A percentile compares a stretch with the other conserved stretches of the same genome.
Conservation (phyloP, 2,888 invertebrate genomes). For the Smittia aterrima region DNA sequence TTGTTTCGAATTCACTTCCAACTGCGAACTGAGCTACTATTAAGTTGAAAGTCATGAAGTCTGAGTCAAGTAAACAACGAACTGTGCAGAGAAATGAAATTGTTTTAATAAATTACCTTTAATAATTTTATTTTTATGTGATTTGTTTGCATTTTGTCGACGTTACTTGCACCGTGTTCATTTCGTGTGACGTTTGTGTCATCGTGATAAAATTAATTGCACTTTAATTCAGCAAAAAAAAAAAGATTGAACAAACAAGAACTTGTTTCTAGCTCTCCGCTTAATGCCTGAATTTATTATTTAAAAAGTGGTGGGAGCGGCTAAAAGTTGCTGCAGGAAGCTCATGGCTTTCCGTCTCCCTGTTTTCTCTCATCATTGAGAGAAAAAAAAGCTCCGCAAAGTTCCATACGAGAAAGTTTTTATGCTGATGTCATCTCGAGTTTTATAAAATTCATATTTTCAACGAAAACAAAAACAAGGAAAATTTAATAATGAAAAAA, state of each 20-base stretch:
- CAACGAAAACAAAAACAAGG: background rate
- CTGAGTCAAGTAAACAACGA: background rate
- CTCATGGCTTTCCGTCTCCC: slow-evolving; percentile 27
- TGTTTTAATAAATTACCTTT: background rate
- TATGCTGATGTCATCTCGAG: slow-evolving; percentile 27
- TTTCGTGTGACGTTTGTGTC: slow-evolving; percentile 38
- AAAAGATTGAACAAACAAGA: slow-evolving; percentile 21
- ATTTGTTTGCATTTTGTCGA: background rate
- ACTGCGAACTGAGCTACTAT: background rate
- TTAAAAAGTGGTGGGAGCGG: background rate
- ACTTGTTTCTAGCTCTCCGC: background rate
- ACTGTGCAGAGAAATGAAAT: background rate
- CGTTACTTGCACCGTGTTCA: background rate
- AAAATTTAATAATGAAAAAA: slow-evolving; percentile 17
- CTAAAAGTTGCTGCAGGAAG: slow-evolving; percentile 21
- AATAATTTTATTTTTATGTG: background rate
- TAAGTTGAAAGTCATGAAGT: background rate
- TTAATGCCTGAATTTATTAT: background rate
- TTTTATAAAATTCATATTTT: slow-evolving; percentile 35
- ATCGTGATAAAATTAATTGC: slow-evolving; percentile 40
- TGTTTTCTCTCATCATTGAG: background rate
- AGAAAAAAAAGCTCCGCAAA: slow-evolving; percentile 22
- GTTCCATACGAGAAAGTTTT: slow-evolving; percentile 33
- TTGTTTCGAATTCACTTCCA: background rate
- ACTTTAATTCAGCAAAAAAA: slow-evolving; percentile 19